Evolutionary conservation across 2,888 invertebrate genomes (phyloP).

Genomic region (Eubasilissa splendida): DNA sequence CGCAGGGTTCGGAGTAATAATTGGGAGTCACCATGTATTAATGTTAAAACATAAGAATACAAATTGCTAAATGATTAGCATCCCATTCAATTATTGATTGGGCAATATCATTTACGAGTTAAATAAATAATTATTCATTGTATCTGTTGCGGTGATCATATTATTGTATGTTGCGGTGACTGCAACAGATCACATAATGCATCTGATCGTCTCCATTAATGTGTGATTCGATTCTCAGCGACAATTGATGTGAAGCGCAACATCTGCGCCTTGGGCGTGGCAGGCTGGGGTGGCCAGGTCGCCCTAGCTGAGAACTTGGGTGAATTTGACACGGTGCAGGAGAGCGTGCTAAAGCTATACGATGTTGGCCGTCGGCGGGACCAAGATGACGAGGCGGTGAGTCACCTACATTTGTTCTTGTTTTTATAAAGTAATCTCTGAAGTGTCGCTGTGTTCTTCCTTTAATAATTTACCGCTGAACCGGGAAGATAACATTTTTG

Average conservation of each 20-base stretch:
- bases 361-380: constrained; percentile 92
- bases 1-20: not conserved
- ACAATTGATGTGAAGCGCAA: constrained; percentile 94
- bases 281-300: constrained; percentile 88
- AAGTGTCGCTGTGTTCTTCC: no score
- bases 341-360: constrained; percentile 92
- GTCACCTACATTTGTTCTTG: constrained; percentile 55
- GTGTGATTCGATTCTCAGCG: constrained; percentile 69
- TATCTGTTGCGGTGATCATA: no score
- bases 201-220: not conserved
- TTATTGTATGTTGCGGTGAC: no score
- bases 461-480: no score
- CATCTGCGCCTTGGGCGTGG: constrained; percentile 89
- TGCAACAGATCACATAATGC: no score
- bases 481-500: no score
- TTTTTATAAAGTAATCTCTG: no score
- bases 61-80: no score
- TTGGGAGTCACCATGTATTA: not conserved
- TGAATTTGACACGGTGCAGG: constrained; percentile 87
- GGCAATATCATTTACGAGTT: no score
- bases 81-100: no score
- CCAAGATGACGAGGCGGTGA: constrained; percentile 90
- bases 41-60: no score
- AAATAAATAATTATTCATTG: no score
- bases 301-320: constrained; percentile 93